These are phyloP conservation scores for Trichoplusia ni DNA, from an alignment of 1,140 invertebrate genomes.

Conservation along the genomic window DNA sequence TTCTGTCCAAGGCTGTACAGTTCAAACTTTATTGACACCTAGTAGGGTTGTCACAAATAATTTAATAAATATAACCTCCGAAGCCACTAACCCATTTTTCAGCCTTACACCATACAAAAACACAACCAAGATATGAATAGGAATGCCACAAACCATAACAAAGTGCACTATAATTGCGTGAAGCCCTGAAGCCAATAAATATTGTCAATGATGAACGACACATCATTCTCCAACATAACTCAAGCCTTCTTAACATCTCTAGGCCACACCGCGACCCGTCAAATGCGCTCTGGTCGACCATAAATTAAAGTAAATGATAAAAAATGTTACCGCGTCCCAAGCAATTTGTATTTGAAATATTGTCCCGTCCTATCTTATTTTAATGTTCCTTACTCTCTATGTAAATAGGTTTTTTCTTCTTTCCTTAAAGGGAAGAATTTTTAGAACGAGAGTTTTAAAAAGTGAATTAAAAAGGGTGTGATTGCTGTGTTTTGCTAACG, in stretches of 20 bases:
- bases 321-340: constrained; percentile 15
- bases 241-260: background rate
- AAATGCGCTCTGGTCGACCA: background rate
- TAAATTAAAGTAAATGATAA: constrained; percentile 25
- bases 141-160: too few relatives aligned
- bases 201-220: too few relatives aligned
- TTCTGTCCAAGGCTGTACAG: too few relatives aligned
- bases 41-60: too few relatives aligned
- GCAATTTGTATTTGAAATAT: constrained; percentile 29
- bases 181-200: too few relatives aligned
- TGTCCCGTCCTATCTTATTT: constrained; percentile 16
- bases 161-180: too few relatives aligned
- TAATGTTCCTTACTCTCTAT: constrained; percentile 6
- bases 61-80: too few relatives aligned
- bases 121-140: too few relatives aligned
- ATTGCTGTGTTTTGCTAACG: background rate
- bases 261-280: background rate
- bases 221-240: too few relatives aligned
- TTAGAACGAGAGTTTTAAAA: background rate
- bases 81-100: too few relatives aligned
- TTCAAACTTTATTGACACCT: too few relatives aligned
- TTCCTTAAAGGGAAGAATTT: background rate
- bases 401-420: background rate
- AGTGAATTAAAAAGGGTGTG: background rate
- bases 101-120: too few relatives aligned